These are phyloP conservation scores for Lichenostomus cassidix DNA, from an alignment of 2,113 vertebrate genomes.

Conservation along the genomic window DNA sequence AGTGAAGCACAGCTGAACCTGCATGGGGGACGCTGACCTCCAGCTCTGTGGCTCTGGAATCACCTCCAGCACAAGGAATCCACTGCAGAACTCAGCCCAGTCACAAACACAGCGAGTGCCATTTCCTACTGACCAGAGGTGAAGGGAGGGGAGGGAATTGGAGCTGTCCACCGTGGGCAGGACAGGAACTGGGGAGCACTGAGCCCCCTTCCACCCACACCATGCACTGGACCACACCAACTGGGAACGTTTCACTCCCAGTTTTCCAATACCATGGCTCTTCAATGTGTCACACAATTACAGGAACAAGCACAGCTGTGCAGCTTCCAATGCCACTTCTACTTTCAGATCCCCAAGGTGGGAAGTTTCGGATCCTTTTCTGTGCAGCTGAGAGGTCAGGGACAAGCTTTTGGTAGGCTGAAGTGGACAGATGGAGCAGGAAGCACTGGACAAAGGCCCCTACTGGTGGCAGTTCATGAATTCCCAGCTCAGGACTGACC, in stretches of 20 bases:
- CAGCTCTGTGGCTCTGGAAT: not conserved
- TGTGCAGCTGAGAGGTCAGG: not conserved
- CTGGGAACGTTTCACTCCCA: not conserved
- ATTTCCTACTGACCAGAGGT: not conserved
- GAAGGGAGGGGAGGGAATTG: not conserved
- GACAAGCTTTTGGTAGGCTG: accelerated
- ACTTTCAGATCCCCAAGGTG: not conserved
- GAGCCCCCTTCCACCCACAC: not conserved
- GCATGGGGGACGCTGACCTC: accelerated
- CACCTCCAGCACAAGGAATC: not conserved
- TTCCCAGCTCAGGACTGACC: not conserved
- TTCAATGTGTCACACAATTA: accelerated
- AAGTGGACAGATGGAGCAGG: not conserved
- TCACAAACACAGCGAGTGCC: not conserved
- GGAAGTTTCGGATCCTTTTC: not conserved
- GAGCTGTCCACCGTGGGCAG: not conserved
- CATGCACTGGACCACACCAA: not conserved
- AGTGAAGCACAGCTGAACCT: not conserved
- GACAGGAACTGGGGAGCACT: not conserved
- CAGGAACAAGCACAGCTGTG: not conserved
- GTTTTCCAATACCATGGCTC: accelerated
- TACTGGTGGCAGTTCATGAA: too few relatives aligned
- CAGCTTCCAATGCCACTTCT: not conserved
- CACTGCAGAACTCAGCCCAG: not conserved
- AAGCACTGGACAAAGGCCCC: not conserved